A percentile compares a stretch with the other conserved stretches of the same genome.
These are phyloP conservation scores for Brachystomella parvula DNA, from an alignment of 1,140 invertebrate species.

Conservation along the genomic window DNA sequence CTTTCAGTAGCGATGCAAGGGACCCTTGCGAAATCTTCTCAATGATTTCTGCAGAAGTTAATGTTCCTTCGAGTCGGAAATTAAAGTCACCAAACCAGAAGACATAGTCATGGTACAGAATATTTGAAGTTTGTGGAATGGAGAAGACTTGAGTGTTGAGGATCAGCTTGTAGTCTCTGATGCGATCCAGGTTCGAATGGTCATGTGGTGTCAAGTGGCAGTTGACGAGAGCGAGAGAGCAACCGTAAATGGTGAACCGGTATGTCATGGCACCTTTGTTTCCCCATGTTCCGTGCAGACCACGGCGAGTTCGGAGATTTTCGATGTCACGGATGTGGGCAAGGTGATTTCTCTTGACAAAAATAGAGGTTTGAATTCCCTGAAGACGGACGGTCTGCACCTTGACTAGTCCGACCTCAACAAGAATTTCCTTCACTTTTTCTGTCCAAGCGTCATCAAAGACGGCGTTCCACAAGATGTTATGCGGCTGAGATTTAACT, in stretches of 20 bases:
- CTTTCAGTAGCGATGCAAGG: conserved; percentile 54
- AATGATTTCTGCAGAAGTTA: conserved; percentile 59
- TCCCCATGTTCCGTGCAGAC: conserved; percentile 81
- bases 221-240: conserved; percentile 78
- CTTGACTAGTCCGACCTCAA: conserved; percentile 63
- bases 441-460: conserved; percentile 76
- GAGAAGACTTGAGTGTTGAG: conserved; percentile 46
- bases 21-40: conserved; percentile 55
- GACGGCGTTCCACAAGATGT: conserved; percentile 67
- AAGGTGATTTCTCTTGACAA: conserved; percentile 67
- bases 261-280: conserved; percentile 90
- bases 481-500: conserved; percentile 77
- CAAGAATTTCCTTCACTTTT: conserved; percentile 55
- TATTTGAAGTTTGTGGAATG: conserved; percentile 64
- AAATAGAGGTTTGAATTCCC: conserved; percentile 67
- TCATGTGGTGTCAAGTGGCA: conserved; percentile 82
- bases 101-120: conserved; percentile 88
- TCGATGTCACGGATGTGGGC: conserved; percentile 71
- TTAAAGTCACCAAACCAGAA: conserved; percentile 95
- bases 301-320: conserved; percentile 74
- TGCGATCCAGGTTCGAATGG: conserved; percentile 64
- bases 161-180: conserved; percentile 79
- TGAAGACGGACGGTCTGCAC: conserved; percentile 67
- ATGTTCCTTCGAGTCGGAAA: conserved; percentile 64
- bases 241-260: conserved; percentile 73